Percentiles rank a stretch among this genome's conserved stretches.
These are phyloP conservation scores for Ctenosaura bakeri DNA, from an alignment of 2,797 vertebrate genomes.

Conservation along the genomic window DNA sequence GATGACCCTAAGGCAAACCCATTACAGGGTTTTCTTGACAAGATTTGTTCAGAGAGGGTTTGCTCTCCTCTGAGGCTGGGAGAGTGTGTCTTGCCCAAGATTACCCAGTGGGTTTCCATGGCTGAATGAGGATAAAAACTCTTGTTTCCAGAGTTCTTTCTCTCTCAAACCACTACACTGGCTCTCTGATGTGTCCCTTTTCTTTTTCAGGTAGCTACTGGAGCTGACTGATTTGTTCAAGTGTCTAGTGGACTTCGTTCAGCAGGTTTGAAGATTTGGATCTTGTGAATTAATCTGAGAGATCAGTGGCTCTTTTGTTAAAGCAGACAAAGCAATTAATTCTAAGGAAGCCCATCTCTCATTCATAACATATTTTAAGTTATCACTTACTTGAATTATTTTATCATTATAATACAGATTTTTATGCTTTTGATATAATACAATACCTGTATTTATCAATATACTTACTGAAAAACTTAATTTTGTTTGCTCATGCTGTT, in stretches of 20 bases:
- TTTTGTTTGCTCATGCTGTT: conserved; percentile 50
- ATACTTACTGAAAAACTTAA: conserved; percentile 41
- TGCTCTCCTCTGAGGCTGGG: too few species aligned
- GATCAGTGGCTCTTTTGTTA: conserved; percentile 72
- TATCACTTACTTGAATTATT: conserved; percentile 73
- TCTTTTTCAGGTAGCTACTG: conserved; percentile 76
- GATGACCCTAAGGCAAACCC: too few species aligned
- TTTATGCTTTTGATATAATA: conserved; percentile 42
- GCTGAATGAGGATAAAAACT: too few species aligned
- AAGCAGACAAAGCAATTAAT: conserved; percentile 64
- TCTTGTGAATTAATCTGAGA: conserved; percentile 76
- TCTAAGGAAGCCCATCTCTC: conserved; percentile 71
- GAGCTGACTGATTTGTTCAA: conserved; percentile 5
- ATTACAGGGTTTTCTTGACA: too few species aligned
- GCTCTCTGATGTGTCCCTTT: conserved; percentile 46
- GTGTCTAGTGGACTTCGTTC: conserved; percentile 68
- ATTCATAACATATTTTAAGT: conserved; percentile 63
- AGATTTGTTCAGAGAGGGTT: too few species aligned
- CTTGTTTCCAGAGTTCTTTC: too few species aligned
- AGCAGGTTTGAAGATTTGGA: conserved; percentile 82
- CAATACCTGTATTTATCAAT: conserved; percentile 51
- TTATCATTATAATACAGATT: conserved; percentile 65
- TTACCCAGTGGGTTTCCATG: too few species aligned
- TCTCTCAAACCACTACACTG: too few species aligned
- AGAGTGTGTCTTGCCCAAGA: too few species aligned